These are phyloP conservation scores for Otolemur garnettii DNA, from an alignment of 2,113 vertebrate genomes.

Conservation along the genomic window DNA sequence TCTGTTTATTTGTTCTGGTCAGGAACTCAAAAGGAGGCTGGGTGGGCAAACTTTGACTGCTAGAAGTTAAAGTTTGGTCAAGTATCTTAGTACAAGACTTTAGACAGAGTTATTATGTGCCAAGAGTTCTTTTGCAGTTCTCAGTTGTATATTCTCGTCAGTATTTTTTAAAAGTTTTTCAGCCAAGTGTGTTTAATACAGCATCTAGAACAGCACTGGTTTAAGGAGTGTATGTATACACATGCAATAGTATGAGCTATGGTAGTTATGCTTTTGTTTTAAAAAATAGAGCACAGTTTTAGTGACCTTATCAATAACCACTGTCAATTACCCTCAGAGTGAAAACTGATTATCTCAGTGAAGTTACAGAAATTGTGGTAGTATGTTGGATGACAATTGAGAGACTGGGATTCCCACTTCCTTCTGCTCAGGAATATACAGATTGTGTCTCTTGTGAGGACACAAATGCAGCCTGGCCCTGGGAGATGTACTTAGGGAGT, in stretches of 20 bases:
- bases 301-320: too few species aligned
- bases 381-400: accelerated
- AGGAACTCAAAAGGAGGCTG: not conserved
- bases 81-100: not conserved
- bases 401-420: not conserved
- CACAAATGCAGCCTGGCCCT: not conserved
- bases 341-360: not conserved
- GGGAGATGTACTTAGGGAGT: not conserved
- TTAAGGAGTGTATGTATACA: not conserved
- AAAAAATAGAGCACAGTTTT: not conserved
- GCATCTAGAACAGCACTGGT: not conserved
- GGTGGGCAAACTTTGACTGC: too few species aligned
- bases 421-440: not conserved
- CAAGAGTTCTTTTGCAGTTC: not conserved
- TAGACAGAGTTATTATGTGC: not conserved
- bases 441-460: not conserved
- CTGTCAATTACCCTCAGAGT: not conserved
- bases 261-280: not conserved
- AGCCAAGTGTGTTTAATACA: not conserved
- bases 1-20: not conserved
- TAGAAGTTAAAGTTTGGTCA: not conserved
- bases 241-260: not conserved
- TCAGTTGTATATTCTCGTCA: not conserved
- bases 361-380: not conserved
- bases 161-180: not conserved